Conservation (phyloP, 2,888 invertebrate species). For the Colostygia pectinataria region DNA sequence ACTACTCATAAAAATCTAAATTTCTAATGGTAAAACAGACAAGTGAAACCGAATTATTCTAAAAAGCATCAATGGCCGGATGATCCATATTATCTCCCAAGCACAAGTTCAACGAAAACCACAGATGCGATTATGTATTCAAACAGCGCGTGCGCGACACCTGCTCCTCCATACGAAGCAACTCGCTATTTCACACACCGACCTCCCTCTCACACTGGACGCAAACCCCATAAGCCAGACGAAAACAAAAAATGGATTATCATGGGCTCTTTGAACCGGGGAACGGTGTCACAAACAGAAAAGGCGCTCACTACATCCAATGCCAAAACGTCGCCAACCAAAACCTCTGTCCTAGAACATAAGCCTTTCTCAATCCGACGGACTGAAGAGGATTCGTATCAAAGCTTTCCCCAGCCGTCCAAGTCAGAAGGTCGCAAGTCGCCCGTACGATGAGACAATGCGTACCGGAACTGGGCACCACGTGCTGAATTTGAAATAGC, state of each 20-base stretch:
- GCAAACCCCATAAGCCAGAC: constrained; percentile 34
- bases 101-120: constrained; percentile 74
- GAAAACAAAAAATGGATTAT: constrained; percentile 67
- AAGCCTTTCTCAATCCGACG: constrained; percentile 56
- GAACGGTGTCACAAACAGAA: constrained; percentile 81
- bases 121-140: constrained; percentile 65
- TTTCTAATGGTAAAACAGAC: background rate
- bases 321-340: constrained; percentile 56
- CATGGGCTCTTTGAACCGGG: constrained; percentile 67
- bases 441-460: constrained; percentile 69
- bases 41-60: constrained; percentile 25
- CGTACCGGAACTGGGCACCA: constrained; percentile 74
- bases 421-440: constrained; percentile 67
- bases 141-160: constrained; percentile 53
- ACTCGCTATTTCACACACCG: constrained; percentile 45
- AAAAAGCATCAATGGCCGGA: constrained; percentile 35
- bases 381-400: constrained; percentile 69
- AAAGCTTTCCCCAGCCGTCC: constrained; percentile 77
- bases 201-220: constrained; percentile 51
- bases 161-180: constrained; percentile 74
- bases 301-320: constrained; percentile 58
- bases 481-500: constrained; percentile 82
- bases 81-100: constrained; percentile 60
- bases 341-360: constrained; percentile 52
- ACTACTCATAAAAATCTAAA: too few species aligned